A percentile compares a stretch with the other conserved stretches of the same genome.
These are phyloP conservation scores for Struthidea cinerea DNA, from an alignment of 2,113 vertebrate genomes.

Conservation along the genomic window DNA sequence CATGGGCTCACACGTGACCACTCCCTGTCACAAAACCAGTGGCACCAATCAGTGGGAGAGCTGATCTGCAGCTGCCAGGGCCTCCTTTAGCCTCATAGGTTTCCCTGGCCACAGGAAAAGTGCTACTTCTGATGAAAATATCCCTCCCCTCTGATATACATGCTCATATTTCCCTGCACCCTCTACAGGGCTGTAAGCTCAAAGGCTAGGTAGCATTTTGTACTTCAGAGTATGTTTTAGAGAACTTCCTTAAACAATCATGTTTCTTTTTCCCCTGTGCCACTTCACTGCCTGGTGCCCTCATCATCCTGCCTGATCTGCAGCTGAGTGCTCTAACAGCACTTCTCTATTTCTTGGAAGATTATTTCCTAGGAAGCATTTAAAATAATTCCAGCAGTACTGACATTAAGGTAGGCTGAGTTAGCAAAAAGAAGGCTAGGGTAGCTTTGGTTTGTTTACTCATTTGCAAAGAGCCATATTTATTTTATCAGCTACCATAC, in stretches of 20 bases:
- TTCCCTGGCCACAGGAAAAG: not conserved
- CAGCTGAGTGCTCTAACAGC: not conserved
- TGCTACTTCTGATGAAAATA: not conserved
- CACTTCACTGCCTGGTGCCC: not conserved
- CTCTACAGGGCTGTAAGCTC: not conserved
- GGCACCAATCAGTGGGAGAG: not conserved
- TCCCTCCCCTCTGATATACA: not conserved
- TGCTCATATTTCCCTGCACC: not conserved
- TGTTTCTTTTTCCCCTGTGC: not conserved
- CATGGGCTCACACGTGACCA: not conserved
- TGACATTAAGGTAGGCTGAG: not conserved
- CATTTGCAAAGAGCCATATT: not conserved
- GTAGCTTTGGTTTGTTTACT: not conserved
- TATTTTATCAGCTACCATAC: not conserved
- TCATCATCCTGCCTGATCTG: not conserved
- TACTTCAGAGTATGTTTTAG: not conserved
- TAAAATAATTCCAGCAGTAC: not conserved
- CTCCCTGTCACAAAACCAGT: not conserved
- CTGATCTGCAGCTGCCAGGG: not conserved
- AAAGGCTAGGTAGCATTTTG: not conserved
- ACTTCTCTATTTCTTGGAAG: not conserved
- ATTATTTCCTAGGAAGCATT: not conserved
- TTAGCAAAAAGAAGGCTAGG: not conserved
- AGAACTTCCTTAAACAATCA: not conserved
- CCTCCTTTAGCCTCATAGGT: not conserved